Conservation (phyloP, 2,113 vertebrate species). For the Chaetura pelagica region DNA sequence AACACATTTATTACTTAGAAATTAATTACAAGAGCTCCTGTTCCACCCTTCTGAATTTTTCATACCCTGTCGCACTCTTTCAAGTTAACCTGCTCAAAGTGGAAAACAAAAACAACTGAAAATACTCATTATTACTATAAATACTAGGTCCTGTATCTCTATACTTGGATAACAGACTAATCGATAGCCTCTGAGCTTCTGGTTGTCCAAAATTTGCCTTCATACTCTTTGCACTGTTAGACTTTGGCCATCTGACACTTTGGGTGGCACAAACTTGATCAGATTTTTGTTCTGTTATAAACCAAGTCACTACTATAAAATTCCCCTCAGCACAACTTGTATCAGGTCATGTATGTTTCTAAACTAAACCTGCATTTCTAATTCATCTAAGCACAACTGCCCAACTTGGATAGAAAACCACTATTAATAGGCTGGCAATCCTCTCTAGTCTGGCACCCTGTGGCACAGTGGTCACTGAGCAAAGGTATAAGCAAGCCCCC, state of each 20-base stretch:
- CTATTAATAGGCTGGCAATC: not conserved
- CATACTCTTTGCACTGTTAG: not conserved
- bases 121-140: not conserved
- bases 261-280: fast-evolving
- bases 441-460: not conserved
- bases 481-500: too few species aligned
- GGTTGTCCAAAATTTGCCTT: not conserved
- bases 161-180: fast-evolving
- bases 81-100: not conserved
- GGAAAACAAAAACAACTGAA: not conserved
- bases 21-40: not conserved
- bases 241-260: fast-evolving
- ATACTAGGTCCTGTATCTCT: not conserved
- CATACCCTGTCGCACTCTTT: not conserved
- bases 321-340: not conserved
- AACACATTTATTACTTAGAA: not conserved
- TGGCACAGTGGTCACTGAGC: fast-evolving
- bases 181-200: not conserved
- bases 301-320: not conserved
- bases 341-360: not conserved
- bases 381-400: not conserved
- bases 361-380: not conserved
- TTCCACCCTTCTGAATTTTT: too few species aligned
- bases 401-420: not conserved
- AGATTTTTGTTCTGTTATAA: not conserved